Conservation (phyloP, 2,797 vertebrate genomes). For the Crypturellus tataupa region DNA sequence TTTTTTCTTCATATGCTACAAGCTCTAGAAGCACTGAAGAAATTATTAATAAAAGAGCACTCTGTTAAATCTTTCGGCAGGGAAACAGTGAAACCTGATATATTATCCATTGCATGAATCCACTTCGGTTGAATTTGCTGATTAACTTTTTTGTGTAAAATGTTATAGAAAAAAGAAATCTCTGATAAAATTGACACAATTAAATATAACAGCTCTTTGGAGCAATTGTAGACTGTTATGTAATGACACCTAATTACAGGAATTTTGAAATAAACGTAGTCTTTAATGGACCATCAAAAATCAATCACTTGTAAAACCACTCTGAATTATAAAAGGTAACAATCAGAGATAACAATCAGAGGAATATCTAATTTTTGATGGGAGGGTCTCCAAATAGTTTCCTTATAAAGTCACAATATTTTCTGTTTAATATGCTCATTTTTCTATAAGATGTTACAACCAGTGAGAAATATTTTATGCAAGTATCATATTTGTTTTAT, state of each 20-base stretch:
- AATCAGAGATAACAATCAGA: not conserved
- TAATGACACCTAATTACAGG: slow-evolving; percentile 43
- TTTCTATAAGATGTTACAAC: accelerated
- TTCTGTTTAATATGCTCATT: not conserved
- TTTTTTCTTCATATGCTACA: not conserved
- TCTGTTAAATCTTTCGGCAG: not conserved
- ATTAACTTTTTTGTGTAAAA: not conserved
- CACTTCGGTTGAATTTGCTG: not conserved
- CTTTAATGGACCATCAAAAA: slow-evolving; percentile 20
- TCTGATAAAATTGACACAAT: slow-evolving; percentile 22
- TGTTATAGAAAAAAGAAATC: not conserved
- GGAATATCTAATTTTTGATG: not conserved
- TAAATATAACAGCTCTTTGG: slow-evolving; percentile 35
- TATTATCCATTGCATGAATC: not conserved
- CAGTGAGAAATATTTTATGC: not conserved
- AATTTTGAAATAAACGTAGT: slow-evolving; percentile 48
- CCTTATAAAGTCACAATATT: not conserved
- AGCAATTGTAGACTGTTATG: slow-evolving; percentile 7
- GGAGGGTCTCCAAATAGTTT: not conserved
- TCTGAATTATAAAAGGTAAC: not conserved
- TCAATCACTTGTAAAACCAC: not conserved
- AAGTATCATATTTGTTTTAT: not conserved
- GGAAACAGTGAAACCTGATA: not conserved
- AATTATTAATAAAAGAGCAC: not conserved
- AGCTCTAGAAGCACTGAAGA: not conserved